Percentiles rank a stretch among this genome's conserved stretches.
Evolutionary conservation across 92 coral and sea anemone species (phyloP).

Genomic region (Parazoanthus swiftii): DNA sequence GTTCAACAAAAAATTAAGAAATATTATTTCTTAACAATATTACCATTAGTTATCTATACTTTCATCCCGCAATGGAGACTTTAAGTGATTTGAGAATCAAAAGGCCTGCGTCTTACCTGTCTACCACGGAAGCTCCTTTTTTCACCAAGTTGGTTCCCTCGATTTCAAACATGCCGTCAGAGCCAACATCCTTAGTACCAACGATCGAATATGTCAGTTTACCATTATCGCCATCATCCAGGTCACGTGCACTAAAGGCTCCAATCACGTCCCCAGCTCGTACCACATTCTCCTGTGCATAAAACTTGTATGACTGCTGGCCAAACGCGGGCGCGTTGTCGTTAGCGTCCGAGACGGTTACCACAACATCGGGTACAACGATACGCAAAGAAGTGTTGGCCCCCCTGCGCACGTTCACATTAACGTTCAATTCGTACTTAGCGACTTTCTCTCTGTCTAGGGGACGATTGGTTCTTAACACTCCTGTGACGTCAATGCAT

Average conservation of each 20-base stretch:
- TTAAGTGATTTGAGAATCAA: no score
- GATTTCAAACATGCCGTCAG: slow-evolving; percentile 65
- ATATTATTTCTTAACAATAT: no score
- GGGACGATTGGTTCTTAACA: slow-evolving; percentile 53
- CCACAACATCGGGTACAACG: slow-evolving; percentile 61
- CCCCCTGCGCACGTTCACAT: slow-evolving; percentile 61
- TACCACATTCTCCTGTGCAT: slow-evolving; percentile 65
- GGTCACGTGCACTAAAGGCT: slow-evolving; percentile 55
- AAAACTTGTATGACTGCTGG: slow-evolving; percentile 56
- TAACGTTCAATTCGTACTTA: slow-evolving; percentile 58
- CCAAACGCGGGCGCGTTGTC: slow-evolving; percentile 82
- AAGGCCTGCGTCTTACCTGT: slow-evolving; percentile 46
- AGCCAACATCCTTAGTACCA: slow-evolving; percentile 59
- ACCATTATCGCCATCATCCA: slow-evolving; percentile 70
- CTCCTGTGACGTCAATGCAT: slow-evolving; percentile 86
- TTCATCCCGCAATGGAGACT: no score
- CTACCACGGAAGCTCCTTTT: slow-evolving; percentile 54
- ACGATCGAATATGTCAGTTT: slow-evolving; percentile 64
- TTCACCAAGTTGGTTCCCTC: slow-evolving; percentile 50
- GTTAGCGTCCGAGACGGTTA: slow-evolving; percentile 71
- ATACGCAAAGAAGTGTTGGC: slow-evolving; percentile 20
- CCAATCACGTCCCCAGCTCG: slow-evolving; percentile 56
- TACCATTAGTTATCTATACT: no score
- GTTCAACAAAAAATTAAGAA: no score
- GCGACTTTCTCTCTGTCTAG: slow-evolving; percentile 70